Percentiles rank a stretch among this genome's conserved stretches.
These are phyloP conservation scores for Petrocephalus microphthalmus DNA, from an alignment of 2,113 vertebrate species.

Conservation along the genomic window DNA sequence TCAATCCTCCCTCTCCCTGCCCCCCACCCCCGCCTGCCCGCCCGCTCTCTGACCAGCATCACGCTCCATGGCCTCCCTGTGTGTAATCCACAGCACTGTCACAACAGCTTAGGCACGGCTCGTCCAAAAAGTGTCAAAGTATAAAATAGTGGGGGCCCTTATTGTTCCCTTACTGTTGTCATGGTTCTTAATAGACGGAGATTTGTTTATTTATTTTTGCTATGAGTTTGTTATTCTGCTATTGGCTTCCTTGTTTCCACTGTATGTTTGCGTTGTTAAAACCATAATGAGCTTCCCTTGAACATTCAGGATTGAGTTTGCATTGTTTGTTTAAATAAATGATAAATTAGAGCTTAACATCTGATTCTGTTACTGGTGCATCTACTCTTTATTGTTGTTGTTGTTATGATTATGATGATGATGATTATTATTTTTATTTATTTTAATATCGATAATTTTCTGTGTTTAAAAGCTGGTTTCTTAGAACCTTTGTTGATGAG, in stretches of 20 bases:
- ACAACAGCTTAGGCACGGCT: neutral
- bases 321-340: neutral
- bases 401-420: no score
- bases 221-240: neutral
- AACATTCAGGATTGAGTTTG: neutral
- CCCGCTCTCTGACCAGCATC: conserved; percentile 70
- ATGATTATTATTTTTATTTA: neutral
- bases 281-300: neutral
- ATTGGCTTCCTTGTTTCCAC: neutral
- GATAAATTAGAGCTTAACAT: neutral
- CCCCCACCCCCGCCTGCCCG: neutral
- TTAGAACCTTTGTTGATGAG: neutral
- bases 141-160: neutral
- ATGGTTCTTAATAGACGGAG: neutral
- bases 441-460: neutral
- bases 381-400: neutral
- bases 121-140: neutral
- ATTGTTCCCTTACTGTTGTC: neutral
- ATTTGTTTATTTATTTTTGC: neutral
- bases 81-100: conserved; percentile 47
- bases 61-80: conserved; percentile 61
- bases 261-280: neutral
- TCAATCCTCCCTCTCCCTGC: conserved; percentile 58
- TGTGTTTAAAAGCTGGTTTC: neutral
- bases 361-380: neutral